phyloP scores from a whole-genome alignment of 2,888 invertebrate species.

The Acleris cristana region DNA sequence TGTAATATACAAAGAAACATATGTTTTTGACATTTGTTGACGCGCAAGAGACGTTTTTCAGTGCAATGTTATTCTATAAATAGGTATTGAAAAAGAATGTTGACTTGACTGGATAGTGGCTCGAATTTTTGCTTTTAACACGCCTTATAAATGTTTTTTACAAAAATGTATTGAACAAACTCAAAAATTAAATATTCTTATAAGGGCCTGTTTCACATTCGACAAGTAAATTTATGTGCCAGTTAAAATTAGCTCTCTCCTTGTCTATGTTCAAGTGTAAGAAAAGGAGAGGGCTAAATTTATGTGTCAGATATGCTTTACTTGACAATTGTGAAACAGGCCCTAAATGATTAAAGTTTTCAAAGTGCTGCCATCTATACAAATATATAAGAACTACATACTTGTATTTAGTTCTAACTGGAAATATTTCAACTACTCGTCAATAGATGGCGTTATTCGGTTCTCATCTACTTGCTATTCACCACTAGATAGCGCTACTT shows the following conservation, averaged over 20 bases:
- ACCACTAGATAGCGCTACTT: conserved; percentile 13
- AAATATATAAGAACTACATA: neutral
- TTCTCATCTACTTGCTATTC: conserved; percentile 10
- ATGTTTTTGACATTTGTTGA: conserved; percentile 33
- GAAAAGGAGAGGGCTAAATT: no score
- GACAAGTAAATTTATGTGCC: no score
- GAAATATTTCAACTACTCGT: conserved; percentile 2
- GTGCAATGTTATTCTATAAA: no score
- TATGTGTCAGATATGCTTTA: no score
- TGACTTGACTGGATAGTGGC: neutral
- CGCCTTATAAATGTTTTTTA: no score
- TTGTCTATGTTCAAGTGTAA: no score
- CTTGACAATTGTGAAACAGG: no score
- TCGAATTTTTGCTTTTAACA: neutral
- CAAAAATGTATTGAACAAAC: no score
- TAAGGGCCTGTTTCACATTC: no score
- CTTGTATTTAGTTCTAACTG: neutral
- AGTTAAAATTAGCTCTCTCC: no score
- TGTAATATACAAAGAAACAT: conserved; percentile 33
- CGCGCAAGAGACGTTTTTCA: conserved; percentile 8
- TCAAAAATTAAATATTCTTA: no score
- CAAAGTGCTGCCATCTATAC: neutral
- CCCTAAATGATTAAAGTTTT: neutral
- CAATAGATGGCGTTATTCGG: conserved; percentile 10
- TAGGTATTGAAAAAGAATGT: neutral